phyloP scores from a whole-genome alignment of 2,113 vertebrate species.

The Perognathus longimembris region DNA sequence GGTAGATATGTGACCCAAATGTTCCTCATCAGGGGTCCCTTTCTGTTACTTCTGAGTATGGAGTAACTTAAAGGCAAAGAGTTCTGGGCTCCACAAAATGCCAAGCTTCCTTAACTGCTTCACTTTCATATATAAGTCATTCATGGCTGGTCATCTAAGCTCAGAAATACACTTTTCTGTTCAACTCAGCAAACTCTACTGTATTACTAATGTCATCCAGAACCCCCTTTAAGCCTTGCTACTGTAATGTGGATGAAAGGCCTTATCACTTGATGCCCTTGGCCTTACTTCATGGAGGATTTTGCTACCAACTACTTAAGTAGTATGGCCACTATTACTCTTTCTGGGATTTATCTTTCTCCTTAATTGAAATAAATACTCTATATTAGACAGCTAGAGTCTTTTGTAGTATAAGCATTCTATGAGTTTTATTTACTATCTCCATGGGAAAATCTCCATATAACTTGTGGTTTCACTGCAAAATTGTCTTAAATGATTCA shows the following conservation, averaged over 20 bases:
- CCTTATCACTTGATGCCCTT: background rate
- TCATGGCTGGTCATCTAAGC: background rate
- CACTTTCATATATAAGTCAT: background rate
- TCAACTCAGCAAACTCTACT: background rate
- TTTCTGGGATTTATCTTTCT: background rate
- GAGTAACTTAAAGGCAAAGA: background rate
- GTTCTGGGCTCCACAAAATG: background rate
- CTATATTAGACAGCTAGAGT: background rate
- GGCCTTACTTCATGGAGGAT: background rate
- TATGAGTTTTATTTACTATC: background rate
- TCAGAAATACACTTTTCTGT: background rate
- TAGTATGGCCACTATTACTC: background rate
- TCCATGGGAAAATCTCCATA: background rate
- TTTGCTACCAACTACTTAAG: background rate
- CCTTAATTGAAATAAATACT: background rate
- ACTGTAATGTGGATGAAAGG: background rate
- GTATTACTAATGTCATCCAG: background rate
- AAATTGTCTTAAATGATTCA: background rate
- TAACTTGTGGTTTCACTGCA: background rate
- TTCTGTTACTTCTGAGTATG: background rate
- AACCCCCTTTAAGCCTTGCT: background rate
- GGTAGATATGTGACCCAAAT: background rate
- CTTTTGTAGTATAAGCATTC: background rate
- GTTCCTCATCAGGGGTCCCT: background rate
- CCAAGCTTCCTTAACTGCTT: background rate